Evolutionary conservation across 1,140 invertebrate species (phyloP).

Genomic region (Euura saliciscinereae): DNA sequence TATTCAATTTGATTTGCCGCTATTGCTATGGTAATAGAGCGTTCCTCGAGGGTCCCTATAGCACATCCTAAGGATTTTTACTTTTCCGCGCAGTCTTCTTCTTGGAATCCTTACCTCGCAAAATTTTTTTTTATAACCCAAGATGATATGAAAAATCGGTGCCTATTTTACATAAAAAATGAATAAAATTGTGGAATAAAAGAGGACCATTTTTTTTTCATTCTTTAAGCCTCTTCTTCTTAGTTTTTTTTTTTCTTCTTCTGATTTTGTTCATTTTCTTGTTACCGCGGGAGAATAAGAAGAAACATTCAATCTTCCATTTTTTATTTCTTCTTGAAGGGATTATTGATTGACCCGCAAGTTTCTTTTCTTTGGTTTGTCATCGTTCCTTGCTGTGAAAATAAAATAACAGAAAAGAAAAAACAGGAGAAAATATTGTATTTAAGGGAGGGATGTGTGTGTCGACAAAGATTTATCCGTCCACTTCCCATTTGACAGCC

Average conservation of each 20-base stretch:
- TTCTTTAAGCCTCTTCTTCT: too few species aligned
- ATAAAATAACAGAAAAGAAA: not conserved
- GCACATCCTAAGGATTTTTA: too few species aligned
- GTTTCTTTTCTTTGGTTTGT: too few species aligned
- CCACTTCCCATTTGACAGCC: not conserved
- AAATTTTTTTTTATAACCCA: too few species aligned
- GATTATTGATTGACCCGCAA: too few species aligned
- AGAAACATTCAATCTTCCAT: not conserved
- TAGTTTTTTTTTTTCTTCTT: not conserved
- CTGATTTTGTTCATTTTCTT: not conserved
- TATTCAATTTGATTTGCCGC: constrained; percentile 52
- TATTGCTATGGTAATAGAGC: constrained; percentile 47
- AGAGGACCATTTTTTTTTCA: too few species aligned
- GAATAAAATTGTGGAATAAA: too few species aligned
- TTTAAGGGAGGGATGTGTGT: not conserved
- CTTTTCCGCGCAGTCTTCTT: too few species aligned
- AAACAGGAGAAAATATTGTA: not conserved
- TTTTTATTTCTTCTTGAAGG: not conserved
- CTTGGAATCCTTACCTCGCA: too few species aligned
- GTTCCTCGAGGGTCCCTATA: not conserved
- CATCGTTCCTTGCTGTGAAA: not conserved
- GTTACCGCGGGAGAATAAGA: not conserved
- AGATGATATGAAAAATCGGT: too few species aligned
- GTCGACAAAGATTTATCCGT: not conserved
- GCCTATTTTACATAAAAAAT: too few species aligned